Base-by-base conservation (phyloP, 2,797 vertebrate genomes). In the Catharus ustulatus region DNA sequence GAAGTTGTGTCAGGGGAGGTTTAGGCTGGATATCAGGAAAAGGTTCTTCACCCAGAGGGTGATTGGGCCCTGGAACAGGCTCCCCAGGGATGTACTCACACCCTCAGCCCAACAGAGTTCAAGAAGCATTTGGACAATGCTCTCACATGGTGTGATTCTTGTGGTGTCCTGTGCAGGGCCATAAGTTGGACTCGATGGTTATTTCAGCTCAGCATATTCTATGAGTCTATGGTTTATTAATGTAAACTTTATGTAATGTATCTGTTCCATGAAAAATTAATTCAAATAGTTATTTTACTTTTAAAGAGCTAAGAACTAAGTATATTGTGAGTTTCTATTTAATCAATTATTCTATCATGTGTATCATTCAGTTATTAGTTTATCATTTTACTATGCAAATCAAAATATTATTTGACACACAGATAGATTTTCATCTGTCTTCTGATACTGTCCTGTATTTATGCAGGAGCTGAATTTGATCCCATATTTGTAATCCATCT, bases 121-220 rank as follows among this genome's bases (percentile, higher is more conserved):
- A 58, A 51, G 36, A n/a, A 17, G 5, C 9, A n/a, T 51, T 51
- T 20, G 23, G 19, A n/a, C 15, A 64, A 11, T 20, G 10, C 27
- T 43, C 32, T 63, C 51, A 79, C 11, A 19, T 6, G 4, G 4
- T 16, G 4, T 43, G 27, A 51, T 10, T 45, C 10, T 58, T n/a
- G 27, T 16, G 15, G 19, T n/a, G 10, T 49, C 9, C 27, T 57
- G 10, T 34, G 29, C 15, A 51, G 36, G 49, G 3, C 6, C 27
- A 36, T 38, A 23, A 51, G 32, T 3, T 57, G 38, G 16, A 51
- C 13, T 64, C 0, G 0, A 11, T 38, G 43, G 34, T 45, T 14
- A 24, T 71, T 71, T 55, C 23, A 51, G 26, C 38, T 69, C 36
- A 71, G 38, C 17, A 51, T 18, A 38, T 45, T 76, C 14, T 48